A percentile compares a stretch with the other conserved stretches of the same genome.
Evolutionary conservation across 2,888 invertebrate species (phyloP).

Genomic region (Byasa hedistus): DNA sequence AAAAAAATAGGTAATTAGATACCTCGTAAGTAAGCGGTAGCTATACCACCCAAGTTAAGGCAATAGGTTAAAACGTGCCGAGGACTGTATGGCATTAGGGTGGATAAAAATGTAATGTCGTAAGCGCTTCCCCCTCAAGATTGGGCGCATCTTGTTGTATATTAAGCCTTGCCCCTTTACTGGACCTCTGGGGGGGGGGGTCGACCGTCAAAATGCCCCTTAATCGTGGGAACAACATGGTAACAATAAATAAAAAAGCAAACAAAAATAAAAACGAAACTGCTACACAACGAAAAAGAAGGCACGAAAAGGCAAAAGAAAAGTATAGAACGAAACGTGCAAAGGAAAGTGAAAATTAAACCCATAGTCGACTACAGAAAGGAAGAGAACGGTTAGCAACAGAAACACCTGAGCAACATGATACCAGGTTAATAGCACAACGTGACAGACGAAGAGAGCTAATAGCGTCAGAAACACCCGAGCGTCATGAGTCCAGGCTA

Average conservation of each 20-base stretch:
- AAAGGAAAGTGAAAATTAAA: no score
- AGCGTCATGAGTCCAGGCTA: slow-evolving; percentile 23
- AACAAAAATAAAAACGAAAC: slow-evolving; percentile 16
- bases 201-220: slow-evolving; percentile 30
- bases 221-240: slow-evolving; percentile 29
- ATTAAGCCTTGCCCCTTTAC: slow-evolving; percentile 24
- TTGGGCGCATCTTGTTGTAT: slow-evolving; percentile 19
- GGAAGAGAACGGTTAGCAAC: slow-evolving; percentile 21
- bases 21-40: slow-evolving; percentile 3
- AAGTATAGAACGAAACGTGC: slow-evolving; percentile 29
- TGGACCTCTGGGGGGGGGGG: slow-evolving; percentile 24
- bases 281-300: slow-evolving; percentile 31
- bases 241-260: slow-evolving; percentile 27
- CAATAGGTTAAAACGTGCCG: slow-evolving; percentile 21
- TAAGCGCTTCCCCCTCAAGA: slow-evolving; percentile 15
- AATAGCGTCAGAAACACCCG: slow-evolving; percentile 20
- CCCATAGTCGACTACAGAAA: slow-evolving; percentile 23
- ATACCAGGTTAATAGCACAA: slow-evolving; percentile 24
- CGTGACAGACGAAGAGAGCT: slow-evolving; percentile 20
- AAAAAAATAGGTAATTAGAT: slow-evolving; percentile 12
- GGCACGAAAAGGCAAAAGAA: slow-evolving; percentile 31
- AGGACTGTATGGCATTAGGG: slow-evolving; percentile 22
- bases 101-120: slow-evolving; percentile 16
- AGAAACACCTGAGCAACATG: slow-evolving; percentile 25
- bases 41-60: slow-evolving; percentile 19